Evolutionary conservation across 2,888 invertebrate species (phyloP).

Genomic region (Bellardia bayeri): DNA sequence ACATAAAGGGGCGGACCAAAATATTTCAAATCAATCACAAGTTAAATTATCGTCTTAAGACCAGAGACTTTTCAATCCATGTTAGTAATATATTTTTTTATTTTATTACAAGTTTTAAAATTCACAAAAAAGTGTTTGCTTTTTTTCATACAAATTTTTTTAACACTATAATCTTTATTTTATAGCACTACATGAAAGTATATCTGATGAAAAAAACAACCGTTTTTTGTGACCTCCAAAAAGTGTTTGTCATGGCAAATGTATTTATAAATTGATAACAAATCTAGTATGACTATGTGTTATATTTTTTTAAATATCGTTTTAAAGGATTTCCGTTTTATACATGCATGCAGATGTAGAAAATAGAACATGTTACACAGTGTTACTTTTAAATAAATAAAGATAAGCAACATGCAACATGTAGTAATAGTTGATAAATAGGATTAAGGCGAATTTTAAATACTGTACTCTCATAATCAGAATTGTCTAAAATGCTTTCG

Average conservation of each 20-base stretch:
- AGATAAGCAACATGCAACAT: conserved; percentile 31
- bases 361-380: conserved; percentile 1
- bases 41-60: not conserved
- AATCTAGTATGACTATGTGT: not conserved
- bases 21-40: not conserved
- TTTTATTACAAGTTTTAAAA: no score
- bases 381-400: conserved; percentile 5
- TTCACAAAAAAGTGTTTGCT: no score
- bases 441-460: no score
- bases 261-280: conserved; percentile 47
- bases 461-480: no score
- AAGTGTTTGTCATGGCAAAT: conserved; percentile 30
- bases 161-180: conserved; percentile 36
- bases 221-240: not conserved
- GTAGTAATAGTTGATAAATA: not conserved
- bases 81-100: no score
- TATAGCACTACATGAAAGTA: conserved; percentile 19
- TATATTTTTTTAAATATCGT: not conserved
- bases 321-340: conserved; percentile 32
- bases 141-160: not conserved
- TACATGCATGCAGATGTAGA: not conserved
- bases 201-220: not conserved
- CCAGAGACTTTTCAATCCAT: no score
- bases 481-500: no score
- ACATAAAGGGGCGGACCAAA: no score